phyloP scores from a whole-genome alignment of 2,797 vertebrate genomes.

The Gephyroberyx darwinii region DNA sequence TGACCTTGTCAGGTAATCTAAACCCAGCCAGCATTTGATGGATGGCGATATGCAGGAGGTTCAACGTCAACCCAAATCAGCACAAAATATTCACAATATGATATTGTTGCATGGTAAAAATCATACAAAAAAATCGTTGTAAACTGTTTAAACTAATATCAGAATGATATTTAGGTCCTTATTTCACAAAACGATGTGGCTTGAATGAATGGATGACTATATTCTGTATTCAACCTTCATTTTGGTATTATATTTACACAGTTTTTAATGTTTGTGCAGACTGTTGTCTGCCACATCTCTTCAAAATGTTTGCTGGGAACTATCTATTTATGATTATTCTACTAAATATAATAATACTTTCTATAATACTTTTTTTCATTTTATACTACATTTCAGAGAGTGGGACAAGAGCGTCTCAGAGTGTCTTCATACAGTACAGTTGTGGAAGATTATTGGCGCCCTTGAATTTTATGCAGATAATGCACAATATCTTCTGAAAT shows the following conservation, averaged over 20 bases:
- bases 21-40: conserved; percentile 31
- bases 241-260: too few relatives aligned
- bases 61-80: conserved; percentile 24
- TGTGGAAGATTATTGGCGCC: too few relatives aligned
- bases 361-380: background rate
- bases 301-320: too few relatives aligned
- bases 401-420: background rate
- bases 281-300: too few relatives aligned
- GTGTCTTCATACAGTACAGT: background rate
- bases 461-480: too few relatives aligned
- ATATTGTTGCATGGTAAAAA: conserved; percentile 17
- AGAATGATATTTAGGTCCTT: conserved; percentile 2
- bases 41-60: conserved; percentile 11
- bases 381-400: background rate
- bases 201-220: too few relatives aligned
- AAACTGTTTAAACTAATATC: conserved; percentile 10
- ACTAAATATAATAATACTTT: too few relatives aligned
- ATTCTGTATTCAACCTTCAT: too few relatives aligned
- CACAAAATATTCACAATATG: conserved; percentile 31
- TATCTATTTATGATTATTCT: background rate
- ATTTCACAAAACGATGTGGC: background rate
- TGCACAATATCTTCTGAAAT: too few relatives aligned
- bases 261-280: too few relatives aligned
- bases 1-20: conserved; percentile 52
- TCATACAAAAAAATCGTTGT: conserved; percentile 15